These are phyloP conservation scores for Acromyrmex heyeri DNA, from an alignment of 1,140 invertebrate species.

Conservation along the genomic window DNA sequence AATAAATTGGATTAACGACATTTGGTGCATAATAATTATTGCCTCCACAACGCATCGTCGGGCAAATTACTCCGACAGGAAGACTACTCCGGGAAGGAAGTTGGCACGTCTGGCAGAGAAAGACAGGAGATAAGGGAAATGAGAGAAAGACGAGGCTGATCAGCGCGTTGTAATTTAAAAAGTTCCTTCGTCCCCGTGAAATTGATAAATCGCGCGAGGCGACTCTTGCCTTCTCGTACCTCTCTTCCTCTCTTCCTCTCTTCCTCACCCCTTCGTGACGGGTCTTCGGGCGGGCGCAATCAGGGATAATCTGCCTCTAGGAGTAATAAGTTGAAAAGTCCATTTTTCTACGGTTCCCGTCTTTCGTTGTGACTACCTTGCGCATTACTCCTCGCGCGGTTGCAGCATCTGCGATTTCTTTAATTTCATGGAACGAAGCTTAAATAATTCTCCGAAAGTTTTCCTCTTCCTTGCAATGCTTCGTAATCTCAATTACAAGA, in stretches of 20 bases:
- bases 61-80: constrained; percentile 47
- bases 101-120: constrained; percentile 38
- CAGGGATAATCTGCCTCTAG: constrained; percentile 79
- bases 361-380: constrained; percentile 33
- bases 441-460: constrained; percentile 39
- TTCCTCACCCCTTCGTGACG: neutral
- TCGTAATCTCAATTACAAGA: neutral
- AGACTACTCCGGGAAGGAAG: constrained; percentile 47
- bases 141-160: constrained; percentile 74
- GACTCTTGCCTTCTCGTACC: constrained; percentile 40
- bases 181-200: constrained; percentile 78
- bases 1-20: constrained; percentile 64
- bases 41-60: constrained; percentile 43
- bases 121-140: constrained; percentile 64
- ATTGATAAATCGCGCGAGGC: constrained; percentile 80
- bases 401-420: constrained; percentile 48
- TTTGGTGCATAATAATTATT: constrained; percentile 68
- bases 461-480: neutral
- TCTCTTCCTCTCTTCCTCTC: neutral
- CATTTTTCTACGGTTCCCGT: constrained; percentile 76
- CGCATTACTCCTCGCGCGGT: constrained; percentile 33
- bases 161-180: constrained; percentile 81
- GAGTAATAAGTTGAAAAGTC: constrained; percentile 81
- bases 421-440: constrained; percentile 52
- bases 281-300: constrained; percentile 69